Percentiles rank a stretch among this genome's conserved stretches.
Evolutionary conservation across 2,888 invertebrate genomes (phyloP).

Genomic region (Metellina segmentata): DNA sequence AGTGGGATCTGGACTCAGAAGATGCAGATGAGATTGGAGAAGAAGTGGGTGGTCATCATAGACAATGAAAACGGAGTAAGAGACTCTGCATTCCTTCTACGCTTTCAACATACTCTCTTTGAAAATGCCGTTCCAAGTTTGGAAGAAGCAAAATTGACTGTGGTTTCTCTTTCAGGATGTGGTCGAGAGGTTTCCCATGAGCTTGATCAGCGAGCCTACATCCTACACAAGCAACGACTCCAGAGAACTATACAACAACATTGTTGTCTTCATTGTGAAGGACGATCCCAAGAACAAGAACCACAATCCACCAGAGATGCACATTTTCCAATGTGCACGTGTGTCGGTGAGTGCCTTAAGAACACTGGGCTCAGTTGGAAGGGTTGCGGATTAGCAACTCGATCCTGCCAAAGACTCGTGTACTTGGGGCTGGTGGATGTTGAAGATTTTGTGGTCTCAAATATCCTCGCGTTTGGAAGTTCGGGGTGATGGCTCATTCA

Average conservation of each 20-base stretch:
- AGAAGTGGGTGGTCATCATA: constrained; percentile 93
- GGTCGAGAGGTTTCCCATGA: constrained; percentile 97
- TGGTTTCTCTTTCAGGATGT: constrained; percentile 86
- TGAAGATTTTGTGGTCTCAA: too few species aligned
- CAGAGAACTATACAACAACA: constrained; percentile 98
- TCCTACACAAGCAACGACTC: constrained; percentile 98
- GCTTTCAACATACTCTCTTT: background rate
- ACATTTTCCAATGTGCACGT: constrained; percentile 94
- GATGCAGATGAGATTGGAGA: constrained; percentile 93
- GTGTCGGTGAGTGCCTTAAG: constrained; percentile 84
- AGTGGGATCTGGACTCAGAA: constrained; percentile 99
- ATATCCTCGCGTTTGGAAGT: too few species aligned
- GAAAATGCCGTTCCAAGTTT: background rate
- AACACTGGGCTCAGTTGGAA: too few species aligned
- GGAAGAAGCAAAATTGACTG: background rate
- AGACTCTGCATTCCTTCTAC: background rate
- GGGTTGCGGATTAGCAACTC: too few species aligned
- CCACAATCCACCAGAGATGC: constrained; percentile 88
- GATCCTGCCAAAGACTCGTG: too few species aligned
- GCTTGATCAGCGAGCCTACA: constrained; percentile 96
- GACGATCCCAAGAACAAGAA: constrained; percentile 83
- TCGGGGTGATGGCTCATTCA: too few species aligned
- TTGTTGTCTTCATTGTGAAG: constrained; percentile 96
- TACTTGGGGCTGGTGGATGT: too few species aligned
- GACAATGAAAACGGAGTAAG: constrained; percentile 93